Conservation (phyloP, 2,888 invertebrate genomes). For the Argyra leucocephala region DNA sequence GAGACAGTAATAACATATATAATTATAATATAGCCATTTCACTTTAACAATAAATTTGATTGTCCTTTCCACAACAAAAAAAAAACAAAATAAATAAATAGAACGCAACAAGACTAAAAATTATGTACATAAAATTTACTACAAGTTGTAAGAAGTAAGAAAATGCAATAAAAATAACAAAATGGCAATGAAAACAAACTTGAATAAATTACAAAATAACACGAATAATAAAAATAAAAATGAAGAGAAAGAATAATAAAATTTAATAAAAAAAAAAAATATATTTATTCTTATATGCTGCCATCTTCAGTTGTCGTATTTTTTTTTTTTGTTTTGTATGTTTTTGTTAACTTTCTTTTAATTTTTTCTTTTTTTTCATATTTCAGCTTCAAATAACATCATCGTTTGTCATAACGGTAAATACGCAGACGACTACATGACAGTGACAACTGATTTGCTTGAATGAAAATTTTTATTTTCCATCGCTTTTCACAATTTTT, state of each 20-base stretch:
- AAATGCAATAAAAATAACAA: too few relatives aligned
- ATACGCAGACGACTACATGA: neutral
- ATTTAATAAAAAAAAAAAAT: neutral
- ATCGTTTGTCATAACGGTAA: conserved; percentile 1
- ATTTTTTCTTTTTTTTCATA: too few relatives aligned
- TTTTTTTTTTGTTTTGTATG: neutral
- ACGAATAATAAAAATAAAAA: neutral
- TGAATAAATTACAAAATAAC: conserved; percentile 6
- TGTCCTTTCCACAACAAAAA: too few relatives aligned
- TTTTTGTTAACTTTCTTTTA: too few relatives aligned
- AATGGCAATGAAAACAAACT: neutral
- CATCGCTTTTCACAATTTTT: too few relatives aligned
- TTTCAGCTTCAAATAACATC: conserved; percentile 2
- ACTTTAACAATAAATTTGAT: too few relatives aligned
- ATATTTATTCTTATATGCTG: neutral
- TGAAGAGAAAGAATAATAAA: neutral
- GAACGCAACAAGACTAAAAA: too few relatives aligned
- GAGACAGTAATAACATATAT: too few relatives aligned
- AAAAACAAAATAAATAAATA: too few relatives aligned
- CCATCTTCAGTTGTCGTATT: neutral
- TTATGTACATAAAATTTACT: too few relatives aligned
- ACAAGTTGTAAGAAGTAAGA: too few relatives aligned
- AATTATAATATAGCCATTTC: too few relatives aligned
- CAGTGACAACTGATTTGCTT: neutral
- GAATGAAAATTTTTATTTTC: neutral